Evolutionary conservation across 2,113 vertebrate species (phyloP), one percentile per base, ranked within the genome.

Genomic region (Centrocercus urophasianus): DNA sequence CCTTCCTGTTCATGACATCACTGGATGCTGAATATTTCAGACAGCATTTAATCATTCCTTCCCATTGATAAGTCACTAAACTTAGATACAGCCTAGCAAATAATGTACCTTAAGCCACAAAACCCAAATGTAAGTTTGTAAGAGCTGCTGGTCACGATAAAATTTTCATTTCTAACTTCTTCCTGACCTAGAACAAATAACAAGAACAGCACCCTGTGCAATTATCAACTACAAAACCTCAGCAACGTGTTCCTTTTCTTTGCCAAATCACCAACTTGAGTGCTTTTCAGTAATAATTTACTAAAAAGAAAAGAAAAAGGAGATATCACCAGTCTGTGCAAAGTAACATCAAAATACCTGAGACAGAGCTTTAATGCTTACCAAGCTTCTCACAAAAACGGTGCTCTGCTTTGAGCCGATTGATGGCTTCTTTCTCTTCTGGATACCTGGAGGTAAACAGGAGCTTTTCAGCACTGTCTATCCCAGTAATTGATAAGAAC

Each of bases 401-500:
- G 10, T 97, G n/a, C 5, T 92, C 47, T 42, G 11, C 36, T 88
- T 98, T 98, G 4, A 98, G 36, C 6, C 71, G 67, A 8, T 27
- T 87, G 57, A 98, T 97, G 6, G 21, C 13, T 2, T 50, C 52
- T 77, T 50, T 96, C 15, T 98, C 97, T 30, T 97, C 95, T 4
- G 97, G 98, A 22, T 97, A 98, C 19, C 97, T 94, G 2, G 93
- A 96, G 3, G 97, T 80, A 48, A 98, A 95, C 3, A 98, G 48
- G 22, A 98, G 89, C 40, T 98, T 98, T 77, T 98, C 98, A 5
- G 97, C 97, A 10, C 8, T 96, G 40, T 98, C 97, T 24, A 98
- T 92, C 7, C 97, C 98, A 7, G 94, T 97, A 14, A 96, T 28
- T 1, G 76, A 6, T 21, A 98, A 92, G 50, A 98, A 98, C 5